Evolutionary conservation across 2,113 vertebrate genomes (phyloP).

Genomic region (Zosterops lateralis): DNA sequence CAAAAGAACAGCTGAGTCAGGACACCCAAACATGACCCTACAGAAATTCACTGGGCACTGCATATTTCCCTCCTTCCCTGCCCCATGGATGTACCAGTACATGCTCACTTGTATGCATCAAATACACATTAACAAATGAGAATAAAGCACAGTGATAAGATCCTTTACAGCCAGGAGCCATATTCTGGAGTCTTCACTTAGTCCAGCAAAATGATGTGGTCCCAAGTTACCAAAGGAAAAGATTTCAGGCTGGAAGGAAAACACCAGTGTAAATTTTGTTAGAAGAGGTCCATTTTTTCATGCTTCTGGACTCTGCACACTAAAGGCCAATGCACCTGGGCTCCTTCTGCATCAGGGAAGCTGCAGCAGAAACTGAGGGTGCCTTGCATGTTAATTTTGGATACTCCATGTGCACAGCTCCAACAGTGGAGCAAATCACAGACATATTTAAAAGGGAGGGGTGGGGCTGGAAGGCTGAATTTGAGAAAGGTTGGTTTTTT

Average conservation of each 20-base stretch:
- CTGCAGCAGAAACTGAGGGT: not conserved
- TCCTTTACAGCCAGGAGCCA: not conserved
- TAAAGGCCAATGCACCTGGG: not conserved
- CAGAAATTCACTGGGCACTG: not conserved
- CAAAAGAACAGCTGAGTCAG: not conserved
- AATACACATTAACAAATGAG: not conserved
- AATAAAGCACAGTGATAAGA: fast-evolving
- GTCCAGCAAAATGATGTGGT: not conserved
- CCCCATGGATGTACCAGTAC: not conserved
- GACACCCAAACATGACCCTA: not conserved
- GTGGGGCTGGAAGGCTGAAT: not conserved
- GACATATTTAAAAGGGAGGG: not conserved
- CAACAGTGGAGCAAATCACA: not conserved
- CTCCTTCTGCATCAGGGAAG: not conserved
- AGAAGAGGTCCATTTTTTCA: not conserved
- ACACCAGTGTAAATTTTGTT: not conserved
- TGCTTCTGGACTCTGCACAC: not conserved
- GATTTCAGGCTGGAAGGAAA: not conserved
- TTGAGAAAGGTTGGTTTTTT: not conserved
- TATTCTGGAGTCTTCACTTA: not conserved
- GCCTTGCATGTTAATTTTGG: fast-evolving
- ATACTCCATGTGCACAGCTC: not conserved
- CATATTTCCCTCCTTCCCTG: not conserved
- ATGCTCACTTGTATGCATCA: not conserved
- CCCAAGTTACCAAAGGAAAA: not conserved